These are phyloP conservation scores for Trididemnum nubilum DNA, from an alignment of 23 tunicate genomes.

Conservation along the genomic window DNA sequence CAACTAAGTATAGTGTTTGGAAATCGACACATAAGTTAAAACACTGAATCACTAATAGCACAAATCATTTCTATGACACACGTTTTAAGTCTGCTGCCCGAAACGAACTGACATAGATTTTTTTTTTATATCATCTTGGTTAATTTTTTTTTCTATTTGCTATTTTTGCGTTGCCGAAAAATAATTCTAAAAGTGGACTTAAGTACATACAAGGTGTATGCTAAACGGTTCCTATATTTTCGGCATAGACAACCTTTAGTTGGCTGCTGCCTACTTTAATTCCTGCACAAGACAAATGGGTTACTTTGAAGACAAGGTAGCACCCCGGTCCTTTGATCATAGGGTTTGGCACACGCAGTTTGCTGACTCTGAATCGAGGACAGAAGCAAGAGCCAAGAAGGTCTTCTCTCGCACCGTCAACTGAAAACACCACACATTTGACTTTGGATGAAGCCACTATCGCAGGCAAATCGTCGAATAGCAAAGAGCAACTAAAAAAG, in stretches of 20 bases:
- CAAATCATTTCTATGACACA: too few relatives aligned
- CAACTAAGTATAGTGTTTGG: too few relatives aligned
- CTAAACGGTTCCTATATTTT: slow-evolving; percentile 11
- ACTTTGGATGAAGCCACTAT: neutral
- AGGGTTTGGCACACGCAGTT: slow-evolving; percentile 50
- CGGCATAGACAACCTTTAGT: slow-evolving; percentile 5
- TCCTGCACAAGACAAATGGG: slow-evolving; percentile 12
- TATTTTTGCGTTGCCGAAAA: too few relatives aligned
- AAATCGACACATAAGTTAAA: too few relatives aligned
- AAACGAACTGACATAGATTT: too few relatives aligned
- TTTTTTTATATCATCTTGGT: too few relatives aligned
- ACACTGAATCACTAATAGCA: too few relatives aligned
- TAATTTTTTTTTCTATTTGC: too few relatives aligned
- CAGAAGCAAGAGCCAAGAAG: slow-evolving; percentile 27
- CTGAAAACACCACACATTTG: neutral
- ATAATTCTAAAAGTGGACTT: too few relatives aligned
- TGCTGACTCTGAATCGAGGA: slow-evolving; percentile 33
- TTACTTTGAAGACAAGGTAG: slow-evolving; percentile 3
- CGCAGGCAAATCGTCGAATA: slow-evolving; percentile 2
- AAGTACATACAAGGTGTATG: too few relatives aligned
- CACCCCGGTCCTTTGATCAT: slow-evolving; percentile 36
- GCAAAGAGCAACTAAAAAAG: slow-evolving; percentile 27
- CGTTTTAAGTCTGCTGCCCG: too few relatives aligned
- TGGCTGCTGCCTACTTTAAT: neutral
- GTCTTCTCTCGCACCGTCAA: neutral